Base-by-base conservation (phyloP, 2,797 vertebrate species). In the Rhodeus uyekii region DNA sequence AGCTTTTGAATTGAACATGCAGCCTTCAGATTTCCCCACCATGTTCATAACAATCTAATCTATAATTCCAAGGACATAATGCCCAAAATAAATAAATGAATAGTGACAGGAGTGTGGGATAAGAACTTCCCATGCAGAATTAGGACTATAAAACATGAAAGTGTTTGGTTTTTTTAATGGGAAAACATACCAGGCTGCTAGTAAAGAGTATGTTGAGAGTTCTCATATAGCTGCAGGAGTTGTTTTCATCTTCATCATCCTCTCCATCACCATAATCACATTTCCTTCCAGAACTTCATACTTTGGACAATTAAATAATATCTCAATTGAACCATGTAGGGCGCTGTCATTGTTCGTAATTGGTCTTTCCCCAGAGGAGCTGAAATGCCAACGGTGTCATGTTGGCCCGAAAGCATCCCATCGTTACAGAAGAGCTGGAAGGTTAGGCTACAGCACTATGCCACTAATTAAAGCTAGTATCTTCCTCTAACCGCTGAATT, bases 381-480 rank as follows among this genome's bases (percentile, higher is more conserved):
- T 22, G 79, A 90, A 88, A 90, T 73, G 81, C 87, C 86, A 90
- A 76, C 32, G 53, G 86, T 63, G 81, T 89, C 89, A 84, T 87
- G 83, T 91, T 81, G 78, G 75, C 86, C 80, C 65, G 83, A 90
- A 87, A 90, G 88, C 81, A 89, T 87, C 86, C 74, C 9, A 82
- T 84, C 22, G 71, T 87, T 81, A 89, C 77, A 67, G 76, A 67
- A 76, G 80, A 67, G 88, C 88, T 89, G 81, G 78, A 86, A 86
- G 84, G 86, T 87, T 81, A 89, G 86, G 87, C 90, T 88, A 87
- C 78, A 82, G 63, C 75, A 50, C 84, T 83, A 77, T 85, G 79
- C 3, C 58, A 58, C 92, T 93, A 94, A 94, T 94, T 94, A 94
- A 90, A 92, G 89, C 88, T 81, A 88, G 90, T 92, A 90, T 89